These are phyloP conservation scores for Anguilla megastoma DNA, from an alignment of 2,797 vertebrate species.

Conservation along the genomic window DNA sequence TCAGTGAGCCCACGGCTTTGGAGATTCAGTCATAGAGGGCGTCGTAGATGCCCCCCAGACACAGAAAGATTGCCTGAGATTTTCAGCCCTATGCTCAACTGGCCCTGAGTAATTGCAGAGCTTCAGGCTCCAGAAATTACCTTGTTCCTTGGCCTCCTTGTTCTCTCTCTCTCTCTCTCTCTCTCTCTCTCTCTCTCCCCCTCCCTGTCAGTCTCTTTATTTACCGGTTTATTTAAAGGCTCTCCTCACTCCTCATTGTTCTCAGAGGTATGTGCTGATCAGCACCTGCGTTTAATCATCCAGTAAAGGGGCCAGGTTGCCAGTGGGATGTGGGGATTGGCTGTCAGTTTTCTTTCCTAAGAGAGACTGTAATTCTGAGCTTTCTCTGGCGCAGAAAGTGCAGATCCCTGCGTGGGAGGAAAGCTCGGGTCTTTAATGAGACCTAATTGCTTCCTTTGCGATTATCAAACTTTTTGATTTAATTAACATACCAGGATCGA, in stretches of 20 bases:
- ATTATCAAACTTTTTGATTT: slow-evolving; percentile 16
- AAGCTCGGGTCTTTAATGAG: background rate
- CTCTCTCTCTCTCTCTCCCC: background rate
- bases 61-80: slow-evolving; percentile 14
- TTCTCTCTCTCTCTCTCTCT: background rate
- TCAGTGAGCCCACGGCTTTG: background rate
- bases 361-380: background rate
- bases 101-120: slow-evolving; percentile 19
- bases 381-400: background rate
- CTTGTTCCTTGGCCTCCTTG: background rate
- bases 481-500: slow-evolving; percentile 12
- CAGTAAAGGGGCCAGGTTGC: background rate
- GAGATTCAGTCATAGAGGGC: background rate
- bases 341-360: slow-evolving; percentile 20
- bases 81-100: slow-evolving; percentile 17
- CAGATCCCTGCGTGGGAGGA: slow-evolving; percentile 9
- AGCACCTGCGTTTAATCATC: background rate
- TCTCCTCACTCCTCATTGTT: background rate
- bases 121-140: slow-evolving; percentile 12
- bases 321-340: slow-evolving; percentile 1
- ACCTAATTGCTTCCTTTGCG: slow-evolving; percentile 18
- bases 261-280: background rate
- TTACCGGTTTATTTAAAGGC: background rate
- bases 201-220: background rate
- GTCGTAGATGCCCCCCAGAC: background rate